Percentiles rank a stretch among this genome's conserved stretches.
Evolutionary conservation across 2,797 vertebrate genomes (phyloP).

Genomic region (Sebastes dallii): DNA sequence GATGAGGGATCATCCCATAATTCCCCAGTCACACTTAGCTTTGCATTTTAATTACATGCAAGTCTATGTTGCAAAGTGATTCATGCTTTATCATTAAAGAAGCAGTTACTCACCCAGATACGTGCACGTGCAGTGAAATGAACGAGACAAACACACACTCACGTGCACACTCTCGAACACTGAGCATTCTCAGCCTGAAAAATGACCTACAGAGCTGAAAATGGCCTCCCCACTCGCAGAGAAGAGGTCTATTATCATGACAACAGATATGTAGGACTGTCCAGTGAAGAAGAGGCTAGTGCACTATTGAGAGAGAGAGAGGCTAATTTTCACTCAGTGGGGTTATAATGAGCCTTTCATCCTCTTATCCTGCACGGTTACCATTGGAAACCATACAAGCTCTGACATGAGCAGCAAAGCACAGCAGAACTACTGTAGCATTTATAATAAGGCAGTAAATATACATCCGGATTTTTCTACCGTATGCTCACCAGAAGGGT

Average conservation of each 20-base stretch:
- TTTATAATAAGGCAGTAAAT: slow-evolving; percentile 22
- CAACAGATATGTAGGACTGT: slow-evolving; percentile 68
- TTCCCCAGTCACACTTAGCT: not conserved
- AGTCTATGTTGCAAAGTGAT: slow-evolving; percentile 6
- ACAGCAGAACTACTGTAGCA: slow-evolving; percentile 32
- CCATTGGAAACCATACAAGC: slow-evolving; percentile 64
- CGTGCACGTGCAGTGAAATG: not conserved
- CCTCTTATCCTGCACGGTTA: slow-evolving; percentile 61
- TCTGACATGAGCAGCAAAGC: slow-evolving; percentile 54
- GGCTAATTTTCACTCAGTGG: slow-evolving; percentile 73
- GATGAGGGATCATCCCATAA: slow-evolving; percentile 6
- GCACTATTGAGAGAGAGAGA: slow-evolving; percentile 58
- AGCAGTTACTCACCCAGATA: slow-evolving; percentile 1
- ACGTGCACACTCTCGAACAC: not conserved
- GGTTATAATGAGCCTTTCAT: slow-evolving; percentile 77
- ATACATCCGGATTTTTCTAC: slow-evolving; percentile 8
- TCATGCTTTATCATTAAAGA: slow-evolving; percentile 16
- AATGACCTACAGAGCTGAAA: slow-evolving; percentile 46
- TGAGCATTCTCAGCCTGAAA: slow-evolving; percentile 27
- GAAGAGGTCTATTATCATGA: slow-evolving; percentile 62
- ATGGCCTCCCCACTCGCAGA: slow-evolving; percentile 38
- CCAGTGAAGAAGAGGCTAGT: slow-evolving; percentile 58
- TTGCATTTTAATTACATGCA: slow-evolving; percentile 27
- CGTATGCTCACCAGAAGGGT: not conserved
- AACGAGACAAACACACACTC: not conserved